These are phyloP conservation scores for Myoxocephalus aenaeus DNA, from an alignment of 2,797 vertebrate genomes.

Conservation along the genomic window DNA sequence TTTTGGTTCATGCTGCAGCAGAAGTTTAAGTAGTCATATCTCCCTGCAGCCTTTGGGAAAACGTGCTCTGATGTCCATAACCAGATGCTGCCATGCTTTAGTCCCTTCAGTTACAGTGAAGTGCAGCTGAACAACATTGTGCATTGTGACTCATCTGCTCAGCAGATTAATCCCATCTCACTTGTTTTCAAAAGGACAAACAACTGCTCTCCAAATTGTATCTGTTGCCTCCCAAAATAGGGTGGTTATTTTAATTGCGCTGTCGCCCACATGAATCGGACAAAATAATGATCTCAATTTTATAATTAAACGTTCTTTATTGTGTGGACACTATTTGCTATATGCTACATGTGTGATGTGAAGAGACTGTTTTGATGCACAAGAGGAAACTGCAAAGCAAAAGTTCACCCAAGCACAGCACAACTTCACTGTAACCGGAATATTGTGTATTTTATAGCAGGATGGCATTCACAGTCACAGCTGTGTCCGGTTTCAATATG, in stretches of 20 bases:
- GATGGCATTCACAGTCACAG: neutral
- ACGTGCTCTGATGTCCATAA: constrained; percentile 4
- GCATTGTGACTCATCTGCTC: constrained; percentile 31
- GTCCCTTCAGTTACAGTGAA: neutral
- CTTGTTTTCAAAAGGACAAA: constrained; percentile 37
- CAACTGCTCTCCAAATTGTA: constrained; percentile 23
- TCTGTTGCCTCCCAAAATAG: constrained; percentile 25
- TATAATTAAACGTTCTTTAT: constrained; percentile 50
- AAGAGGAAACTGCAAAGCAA: constrained; percentile 8
- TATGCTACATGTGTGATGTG: neutral
- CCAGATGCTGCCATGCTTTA: constrained; percentile 17
- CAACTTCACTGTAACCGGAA: constrained; percentile 3
- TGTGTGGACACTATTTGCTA: neutral
- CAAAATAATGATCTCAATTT: constrained; percentile 24
- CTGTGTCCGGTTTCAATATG: neutral
- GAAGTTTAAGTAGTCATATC: neutral
- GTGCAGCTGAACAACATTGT: neutral
- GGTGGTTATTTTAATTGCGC: constrained; percentile 31
- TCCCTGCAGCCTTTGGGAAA: constrained; percentile 4
- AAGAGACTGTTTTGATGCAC: constrained; percentile 43
- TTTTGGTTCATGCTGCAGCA: neutral
- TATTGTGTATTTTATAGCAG: neutral
- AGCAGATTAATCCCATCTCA: constrained; percentile 17
- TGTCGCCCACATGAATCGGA: constrained; percentile 43
- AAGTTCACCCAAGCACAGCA: neutral